Percentiles rank a stretch among this genome's conserved stretches.
phyloP scores from a whole-genome alignment of 2,113 vertebrate species.

The Puntigrus tetrazona region DNA sequence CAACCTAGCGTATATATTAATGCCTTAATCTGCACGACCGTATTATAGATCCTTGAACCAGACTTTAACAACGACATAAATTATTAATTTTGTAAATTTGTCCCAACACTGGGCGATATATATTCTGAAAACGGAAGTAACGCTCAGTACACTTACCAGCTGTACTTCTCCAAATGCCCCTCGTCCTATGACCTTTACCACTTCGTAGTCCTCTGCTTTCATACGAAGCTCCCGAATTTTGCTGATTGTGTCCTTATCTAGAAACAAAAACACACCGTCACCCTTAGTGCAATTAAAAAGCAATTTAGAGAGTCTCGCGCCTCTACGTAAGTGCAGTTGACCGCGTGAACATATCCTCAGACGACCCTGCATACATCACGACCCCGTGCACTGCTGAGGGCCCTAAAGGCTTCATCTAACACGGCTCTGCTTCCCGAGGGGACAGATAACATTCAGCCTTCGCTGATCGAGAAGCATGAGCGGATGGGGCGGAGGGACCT shows the following conservation, averaged over 20 bases:
- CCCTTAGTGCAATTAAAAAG: neutral
- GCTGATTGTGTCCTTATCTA: conserved; percentile 97
- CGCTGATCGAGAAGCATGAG: conserved; percentile 73
- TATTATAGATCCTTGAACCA: no score
- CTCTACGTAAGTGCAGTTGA: no score
- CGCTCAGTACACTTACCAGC: conserved; percentile 80
- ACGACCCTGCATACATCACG: neutral
- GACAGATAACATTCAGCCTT: conserved; percentile 78
- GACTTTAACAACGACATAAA: no score
- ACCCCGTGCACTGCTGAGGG: conserved; percentile 40
- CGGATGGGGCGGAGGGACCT: neutral
- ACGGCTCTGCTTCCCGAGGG: conserved; percentile 78
- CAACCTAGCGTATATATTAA: no score
- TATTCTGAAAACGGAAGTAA: neutral
- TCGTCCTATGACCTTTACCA: conserved; percentile 98
- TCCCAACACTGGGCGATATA: no score
- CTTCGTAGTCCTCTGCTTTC: conserved; percentile 98
- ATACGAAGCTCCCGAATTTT: conserved; percentile 96
- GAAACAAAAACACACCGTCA: neutral
- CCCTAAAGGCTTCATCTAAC: conserved; percentile 69
- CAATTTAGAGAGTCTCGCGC: neutral
- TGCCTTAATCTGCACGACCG: no score
- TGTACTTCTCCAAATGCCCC: conserved; percentile 98
- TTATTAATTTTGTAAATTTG: no score
- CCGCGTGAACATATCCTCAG: neutral